phyloP scores from a whole-genome alignment of 1,140 invertebrate genomes.

The Thaumetopoea pityocampa region DNA sequence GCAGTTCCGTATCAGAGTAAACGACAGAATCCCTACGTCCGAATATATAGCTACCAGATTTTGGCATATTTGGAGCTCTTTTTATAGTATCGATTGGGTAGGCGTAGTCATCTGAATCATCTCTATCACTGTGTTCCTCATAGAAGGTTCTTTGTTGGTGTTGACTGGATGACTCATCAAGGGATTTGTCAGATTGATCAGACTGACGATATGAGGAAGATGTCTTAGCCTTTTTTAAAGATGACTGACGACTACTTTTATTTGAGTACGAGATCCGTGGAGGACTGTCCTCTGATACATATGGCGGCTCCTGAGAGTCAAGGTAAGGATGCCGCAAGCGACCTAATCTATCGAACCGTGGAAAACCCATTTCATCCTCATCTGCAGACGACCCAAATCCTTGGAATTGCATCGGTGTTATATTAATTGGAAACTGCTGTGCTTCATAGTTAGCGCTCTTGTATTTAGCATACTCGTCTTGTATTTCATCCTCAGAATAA shows the following conservation, averaged over 20 bases:
- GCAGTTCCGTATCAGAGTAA: slow-evolving; percentile 65
- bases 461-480: slow-evolving; percentile 63
- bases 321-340: slow-evolving; percentile 73
- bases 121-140: slow-evolving; percentile 60
- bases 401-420: slow-evolving; percentile 75
- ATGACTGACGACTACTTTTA: slow-evolving; percentile 63
- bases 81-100: slow-evolving; percentile 73
- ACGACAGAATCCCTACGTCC: slow-evolving; percentile 63
- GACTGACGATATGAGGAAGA: slow-evolving; percentile 39
- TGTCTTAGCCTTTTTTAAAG: slow-evolving; percentile 56
- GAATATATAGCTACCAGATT: slow-evolving; percentile 61
- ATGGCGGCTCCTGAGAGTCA: slow-evolving; percentile 65
- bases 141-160: slow-evolving; percentile 48
- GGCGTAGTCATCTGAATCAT: slow-evolving; percentile 70
- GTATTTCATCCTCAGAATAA: slow-evolving; percentile 76
- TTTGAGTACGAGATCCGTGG: slow-evolving; percentile 62
- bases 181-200: slow-evolving; percentile 46
- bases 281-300: slow-evolving; percentile 59
- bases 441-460: slow-evolving; percentile 53
- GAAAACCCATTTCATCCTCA: slow-evolving; percentile 80
- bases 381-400: slow-evolving; percentile 78
- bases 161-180: slow-evolving; percentile 51
- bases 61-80: slow-evolving; percentile 65
- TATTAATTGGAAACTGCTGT: slow-evolving; percentile 59
- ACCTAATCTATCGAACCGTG: slow-evolving; percentile 76